Evolutionary conservation across 1,140 invertebrate genomes (phyloP).

Genomic region (Nixonia krombeini): DNA sequence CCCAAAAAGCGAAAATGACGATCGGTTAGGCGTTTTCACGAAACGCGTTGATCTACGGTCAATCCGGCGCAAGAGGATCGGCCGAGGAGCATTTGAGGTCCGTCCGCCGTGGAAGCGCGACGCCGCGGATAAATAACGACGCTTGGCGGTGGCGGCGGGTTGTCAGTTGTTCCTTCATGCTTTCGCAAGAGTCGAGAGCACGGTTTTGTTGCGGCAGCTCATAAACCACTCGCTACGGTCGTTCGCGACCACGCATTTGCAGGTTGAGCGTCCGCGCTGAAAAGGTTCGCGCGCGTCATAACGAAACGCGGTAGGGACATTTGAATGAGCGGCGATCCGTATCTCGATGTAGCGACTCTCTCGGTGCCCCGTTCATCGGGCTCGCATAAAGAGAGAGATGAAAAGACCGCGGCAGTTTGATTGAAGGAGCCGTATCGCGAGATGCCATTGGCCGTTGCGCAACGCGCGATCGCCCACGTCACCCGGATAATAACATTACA

Average conservation of each 20-base stretch:
- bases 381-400: slow-evolving; percentile 16
- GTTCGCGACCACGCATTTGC: neutral
- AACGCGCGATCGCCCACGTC: slow-evolving; percentile 38
- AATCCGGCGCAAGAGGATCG: too few species aligned
- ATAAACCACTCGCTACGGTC: neutral
- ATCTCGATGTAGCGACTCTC: neutral
- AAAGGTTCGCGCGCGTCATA: neutral
- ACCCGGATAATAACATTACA: slow-evolving; percentile 21
- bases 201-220: neutral
- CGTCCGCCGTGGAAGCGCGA: neutral
- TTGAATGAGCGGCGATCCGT: slow-evolving; percentile 3
- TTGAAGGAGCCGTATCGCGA: slow-evolving; percentile 16
- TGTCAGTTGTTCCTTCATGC: neutral
- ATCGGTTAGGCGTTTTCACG: too few species aligned
- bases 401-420: too few species aligned
- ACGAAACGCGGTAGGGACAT: neutral
- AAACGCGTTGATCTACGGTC: too few species aligned
- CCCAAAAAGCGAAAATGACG: too few species aligned
- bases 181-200: neutral
- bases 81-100: neutral
- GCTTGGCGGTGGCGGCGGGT: neutral
- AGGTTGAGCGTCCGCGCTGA: slow-evolving; percentile 1
- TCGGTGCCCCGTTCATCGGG: neutral
- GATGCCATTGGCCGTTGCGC: slow-evolving; percentile 16
- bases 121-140: neutral